Evolutionary conservation across 2,113 vertebrate genomes (phyloP), one percentile per base, ranked within the genome.

Genomic region (Cygnus atratus): DNA sequence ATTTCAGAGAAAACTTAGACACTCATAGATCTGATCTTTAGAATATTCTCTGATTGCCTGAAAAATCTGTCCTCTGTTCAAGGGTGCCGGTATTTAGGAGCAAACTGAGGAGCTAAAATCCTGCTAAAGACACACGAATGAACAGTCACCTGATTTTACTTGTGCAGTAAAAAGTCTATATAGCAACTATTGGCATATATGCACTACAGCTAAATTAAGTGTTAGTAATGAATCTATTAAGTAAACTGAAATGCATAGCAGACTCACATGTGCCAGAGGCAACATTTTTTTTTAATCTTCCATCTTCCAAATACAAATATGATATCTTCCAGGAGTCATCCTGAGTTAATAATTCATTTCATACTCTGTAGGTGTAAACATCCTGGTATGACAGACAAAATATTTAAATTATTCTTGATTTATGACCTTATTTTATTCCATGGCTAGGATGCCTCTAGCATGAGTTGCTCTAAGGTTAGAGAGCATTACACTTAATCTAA

Each of bases 311-410:
- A 66, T 71, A 81, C 26, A 91, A 85, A 92, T 61, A 74, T 55
- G 80, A 26, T 58, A 92, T 86, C 73, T 88, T 93, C 86, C 71
- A 79, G 83, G 73, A 87, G 70, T 79, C 73, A 95, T 75, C 48
- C 83, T 93, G 35, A 93, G 57, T 35, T 81, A 96, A 92, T 97
- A 90, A 95, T 44, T 96, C 73, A 94, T 90, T 86, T 93, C 73
- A 44, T 54, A 35, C 52, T 93, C 8, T 0, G 50, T 65, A 65
- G 52, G 17, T 93, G 88, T 96, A 93, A 96, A 94, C 92, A 96
- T 93, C 85, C 88, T 93, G 90, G 26, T 93, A 86, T 81, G 90
- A 87, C 46, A 87, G 52, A 85, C 4, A 80, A 93, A 90, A 65
- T 54, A 90, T 86, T 86, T 74, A 90, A 93, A 48, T 88, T 57